Percentiles rank a stretch among this genome's conserved stretches.
Conservation (phyloP, 2,888 invertebrate species). For the Myopa testacea region DNA sequence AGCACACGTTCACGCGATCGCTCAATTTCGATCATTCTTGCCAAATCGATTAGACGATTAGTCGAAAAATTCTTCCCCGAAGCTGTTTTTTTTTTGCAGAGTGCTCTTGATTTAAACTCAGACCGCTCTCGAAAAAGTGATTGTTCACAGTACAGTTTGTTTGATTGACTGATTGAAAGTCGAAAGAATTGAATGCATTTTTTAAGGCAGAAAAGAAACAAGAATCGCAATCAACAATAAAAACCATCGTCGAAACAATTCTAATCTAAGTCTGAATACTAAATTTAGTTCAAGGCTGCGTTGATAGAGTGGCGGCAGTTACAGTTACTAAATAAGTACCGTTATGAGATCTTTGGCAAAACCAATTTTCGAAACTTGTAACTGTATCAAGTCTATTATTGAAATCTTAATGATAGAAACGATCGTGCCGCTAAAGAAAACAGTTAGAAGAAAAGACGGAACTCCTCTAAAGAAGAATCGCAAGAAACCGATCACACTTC, state of each 20-base stretch:
- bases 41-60: conserved; percentile 15
- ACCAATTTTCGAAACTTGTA: no score
- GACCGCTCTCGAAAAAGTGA: conserved; percentile 32
- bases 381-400: no score
- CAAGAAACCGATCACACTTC: no score
- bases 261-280: not conserved
- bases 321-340: no score
- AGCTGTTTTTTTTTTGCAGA: not conserved
- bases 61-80: conserved; percentile 10
- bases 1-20: not conserved
- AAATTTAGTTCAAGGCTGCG: not conserved
- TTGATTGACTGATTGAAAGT: conserved; percentile 33
- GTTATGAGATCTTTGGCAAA: no score
- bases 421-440: no score
- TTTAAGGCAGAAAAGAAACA: no score
- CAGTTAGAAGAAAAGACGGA: no score
- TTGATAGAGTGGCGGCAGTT: not conserved
- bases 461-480: no score
- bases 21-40: not conserved
- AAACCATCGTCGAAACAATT: not conserved
- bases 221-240: not conserved
- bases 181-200: not conserved
- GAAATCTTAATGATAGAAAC: no score
- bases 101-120: not conserved
- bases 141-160: conserved; percentile 2